These are phyloP conservation scores for Epiblema foenella DNA, from an alignment of 2,888 invertebrate genomes.

Conservation along the genomic window DNA sequence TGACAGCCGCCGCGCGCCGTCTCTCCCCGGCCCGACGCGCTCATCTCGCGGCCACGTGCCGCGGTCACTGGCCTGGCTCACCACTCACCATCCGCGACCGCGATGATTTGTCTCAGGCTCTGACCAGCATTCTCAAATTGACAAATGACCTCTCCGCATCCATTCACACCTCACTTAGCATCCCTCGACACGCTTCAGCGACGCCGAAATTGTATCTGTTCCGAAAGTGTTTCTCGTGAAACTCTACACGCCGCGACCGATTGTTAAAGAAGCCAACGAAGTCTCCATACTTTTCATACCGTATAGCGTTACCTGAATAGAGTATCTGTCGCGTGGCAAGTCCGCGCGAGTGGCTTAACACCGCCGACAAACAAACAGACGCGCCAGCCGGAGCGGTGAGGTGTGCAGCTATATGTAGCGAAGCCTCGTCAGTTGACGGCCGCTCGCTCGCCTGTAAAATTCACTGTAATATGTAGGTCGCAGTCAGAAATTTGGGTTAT, in stretches of 20 bases:
- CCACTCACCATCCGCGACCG: constrained; percentile 52
- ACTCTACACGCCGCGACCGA: constrained; percentile 45
- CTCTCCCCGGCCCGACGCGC: constrained; percentile 81
- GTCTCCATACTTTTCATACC: constrained; percentile 43
- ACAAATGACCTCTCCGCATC: constrained; percentile 44
- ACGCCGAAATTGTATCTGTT: constrained; percentile 39
- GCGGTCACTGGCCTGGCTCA: constrained; percentile 80
- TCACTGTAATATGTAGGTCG: constrained; percentile 80
- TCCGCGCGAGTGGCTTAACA: constrained; percentile 46
- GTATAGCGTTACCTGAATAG: constrained; percentile 40
- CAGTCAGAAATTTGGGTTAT: constrained; percentile 81
- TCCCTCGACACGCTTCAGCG: constrained; percentile 13
- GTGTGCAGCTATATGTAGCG: constrained; percentile 55
- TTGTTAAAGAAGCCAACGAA: constrained; percentile 47
- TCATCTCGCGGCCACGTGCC: constrained; percentile 83
- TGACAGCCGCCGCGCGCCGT: constrained; percentile 84
- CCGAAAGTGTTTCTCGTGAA: constrained; percentile 38
- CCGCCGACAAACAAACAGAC: constrained; percentile 60
- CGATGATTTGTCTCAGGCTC: constrained; percentile 47
- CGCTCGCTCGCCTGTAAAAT: constrained; percentile 69
- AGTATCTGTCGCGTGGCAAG: constrained; percentile 46
- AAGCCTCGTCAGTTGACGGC: constrained; percentile 61
- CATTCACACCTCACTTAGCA: constrained; percentile 24
- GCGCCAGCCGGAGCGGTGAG: constrained; percentile 55
- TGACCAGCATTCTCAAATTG: constrained; percentile 36